These are phyloP conservation scores for Sarotherodon lohbergeri DNA, from an alignment of 2,113 vertebrate genomes.

Conservation along the genomic window DNA sequence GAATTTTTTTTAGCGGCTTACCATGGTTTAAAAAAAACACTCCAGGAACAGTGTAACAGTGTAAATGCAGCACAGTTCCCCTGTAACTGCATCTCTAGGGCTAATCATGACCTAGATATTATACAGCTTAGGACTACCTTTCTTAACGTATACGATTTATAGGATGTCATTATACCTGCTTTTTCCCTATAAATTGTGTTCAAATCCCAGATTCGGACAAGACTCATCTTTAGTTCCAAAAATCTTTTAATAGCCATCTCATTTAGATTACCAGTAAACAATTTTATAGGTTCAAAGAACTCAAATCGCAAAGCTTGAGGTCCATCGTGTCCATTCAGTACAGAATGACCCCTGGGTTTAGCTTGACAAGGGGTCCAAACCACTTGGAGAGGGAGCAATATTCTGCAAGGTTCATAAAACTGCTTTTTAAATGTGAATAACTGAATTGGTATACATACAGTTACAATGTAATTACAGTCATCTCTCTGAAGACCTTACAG, in stretches of 20 bases:
- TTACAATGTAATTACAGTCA: conserved; percentile 62
- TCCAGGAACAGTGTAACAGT: background rate
- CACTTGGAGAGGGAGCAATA: conserved; percentile 5
- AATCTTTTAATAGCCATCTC: conserved; percentile 65
- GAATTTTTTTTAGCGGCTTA: background rate
- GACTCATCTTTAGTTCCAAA: conserved; percentile 57
- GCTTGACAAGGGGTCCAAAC: conserved; percentile 20
- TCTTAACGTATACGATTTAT: background rate
- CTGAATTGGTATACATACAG: conserved; percentile 60
- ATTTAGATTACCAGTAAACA: conserved; percentile 57
- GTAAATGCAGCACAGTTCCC: background rate
- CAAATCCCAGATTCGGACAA: conserved; percentile 20
- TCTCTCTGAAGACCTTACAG: conserved; percentile 55
- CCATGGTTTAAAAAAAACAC: background rate
- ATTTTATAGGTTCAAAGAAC: conserved; percentile 60
- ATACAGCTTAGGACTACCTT: background rate
- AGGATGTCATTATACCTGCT: background rate
- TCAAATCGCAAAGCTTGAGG: conserved; percentile 38
- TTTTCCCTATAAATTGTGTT: background rate
- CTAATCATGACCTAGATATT: background rate
- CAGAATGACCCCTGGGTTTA: conserved; percentile 25
- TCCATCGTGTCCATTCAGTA: conserved; percentile 39
- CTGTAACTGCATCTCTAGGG: background rate
- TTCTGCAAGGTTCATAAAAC: conserved; percentile 26
- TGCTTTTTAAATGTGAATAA: conserved; percentile 47